Evolutionary conservation across 2,888 invertebrate genomes (phyloP).

Genomic region (Drosophila parthenogenetica): DNA sequence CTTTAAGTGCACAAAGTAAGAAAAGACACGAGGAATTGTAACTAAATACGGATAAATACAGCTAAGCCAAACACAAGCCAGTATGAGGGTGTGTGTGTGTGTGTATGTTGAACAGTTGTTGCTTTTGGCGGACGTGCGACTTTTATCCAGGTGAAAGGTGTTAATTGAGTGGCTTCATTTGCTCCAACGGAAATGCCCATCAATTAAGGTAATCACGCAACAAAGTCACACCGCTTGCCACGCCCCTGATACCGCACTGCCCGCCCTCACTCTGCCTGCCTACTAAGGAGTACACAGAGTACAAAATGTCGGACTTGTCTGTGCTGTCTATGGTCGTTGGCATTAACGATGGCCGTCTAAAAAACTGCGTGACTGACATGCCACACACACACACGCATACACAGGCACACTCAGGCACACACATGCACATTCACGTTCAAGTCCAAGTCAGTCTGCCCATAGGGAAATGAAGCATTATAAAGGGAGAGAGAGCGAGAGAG

Average conservation of each 20-base stretch:
- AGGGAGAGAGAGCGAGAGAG: background rate
- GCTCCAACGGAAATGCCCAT: constrained; percentile 79
- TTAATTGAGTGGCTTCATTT: constrained; percentile 82
- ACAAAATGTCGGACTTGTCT: constrained; percentile 35
- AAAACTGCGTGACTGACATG: constrained; percentile 81
- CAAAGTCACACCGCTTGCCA: constrained; percentile 75
- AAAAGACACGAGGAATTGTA: constrained; percentile 33
- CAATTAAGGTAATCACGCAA: constrained; percentile 81
- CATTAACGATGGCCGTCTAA: constrained; percentile 68
- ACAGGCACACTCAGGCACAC: background rate
- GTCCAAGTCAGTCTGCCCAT: constrained; percentile 26
- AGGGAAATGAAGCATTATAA: background rate
- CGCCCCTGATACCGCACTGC: constrained; percentile 48
- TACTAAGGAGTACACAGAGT: constrained; percentile 1
- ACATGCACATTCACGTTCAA: constrained; percentile 35
- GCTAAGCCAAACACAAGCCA: background rate
- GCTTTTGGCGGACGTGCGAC: constrained; percentile 58
- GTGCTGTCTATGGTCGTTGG: constrained; percentile 65
- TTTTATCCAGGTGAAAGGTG: constrained; percentile 78
- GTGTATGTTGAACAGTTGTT: constrained; percentile 30
- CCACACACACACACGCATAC: constrained; percentile 42
- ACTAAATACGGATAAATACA: constrained; percentile 13
- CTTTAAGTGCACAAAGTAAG: constrained; percentile 12
- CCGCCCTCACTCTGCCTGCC: background rate
- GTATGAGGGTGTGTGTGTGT: constrained; percentile 10